Base-by-base conservation (phyloP, 2,113 vertebrate species). In the Heloderma charlesbogerti region DNA sequence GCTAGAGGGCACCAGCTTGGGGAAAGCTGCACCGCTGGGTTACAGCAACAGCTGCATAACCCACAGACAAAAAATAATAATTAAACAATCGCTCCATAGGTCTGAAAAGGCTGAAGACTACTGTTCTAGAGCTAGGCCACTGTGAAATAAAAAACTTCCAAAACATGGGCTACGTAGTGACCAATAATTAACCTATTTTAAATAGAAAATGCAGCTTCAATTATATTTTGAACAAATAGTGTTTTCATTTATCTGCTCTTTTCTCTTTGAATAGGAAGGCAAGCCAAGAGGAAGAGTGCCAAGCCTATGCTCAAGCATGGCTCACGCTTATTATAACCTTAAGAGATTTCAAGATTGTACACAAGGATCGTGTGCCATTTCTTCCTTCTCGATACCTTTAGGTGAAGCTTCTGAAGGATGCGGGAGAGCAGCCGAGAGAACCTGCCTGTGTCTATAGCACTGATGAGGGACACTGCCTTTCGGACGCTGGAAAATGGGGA, bases 381-480 rank as follows among this genome's bases (percentile, higher is more conserved):
- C 34, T 20, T 51, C 54, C 29, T 63, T 51, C 6, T 54, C n/a
- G 74, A 67, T 84, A 95, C 99, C 98, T 99, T 99, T 72, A 99
- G 94, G 94, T 99, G 99, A 93, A 99, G 98, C 95, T 98, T 99
- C 92, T 99, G 99, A 87, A 99, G 97, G 87, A 99, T 98, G 43
- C 98, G 98, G 10, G 97, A 98, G 37, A 99, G 98, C 16, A 99
- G 96, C 51, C 98, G 97, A 88, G 98, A 98, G 94, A 99, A 99
- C 93, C 98, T 98, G 94, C 97, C 98, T 34, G 95, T 92, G 89
- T 99, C 98, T 91, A 99, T 96, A 0, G 94, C 92, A 86, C 99
- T 99, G 91, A 99, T 98, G 91, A 98, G 97, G 16, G 92, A 97
- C 90, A 99, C 98, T 6, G 98, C 99, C 96, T 98, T 98, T 95